Conservation (phyloP, 2,113 vertebrate species). For the Pao palembangensis region DNA sequence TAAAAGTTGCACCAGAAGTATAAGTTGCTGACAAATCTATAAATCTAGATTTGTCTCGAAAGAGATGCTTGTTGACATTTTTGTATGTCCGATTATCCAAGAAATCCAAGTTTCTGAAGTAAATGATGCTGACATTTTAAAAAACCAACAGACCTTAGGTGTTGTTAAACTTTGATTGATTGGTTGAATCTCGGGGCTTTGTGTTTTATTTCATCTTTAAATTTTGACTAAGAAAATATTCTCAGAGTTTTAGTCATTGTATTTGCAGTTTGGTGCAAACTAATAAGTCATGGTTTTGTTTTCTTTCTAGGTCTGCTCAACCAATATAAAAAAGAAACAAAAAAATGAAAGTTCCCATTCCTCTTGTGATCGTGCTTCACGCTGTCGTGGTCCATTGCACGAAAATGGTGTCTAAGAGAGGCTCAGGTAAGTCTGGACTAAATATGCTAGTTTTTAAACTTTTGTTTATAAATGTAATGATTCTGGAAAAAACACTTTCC, state of each 20-base stretch:
- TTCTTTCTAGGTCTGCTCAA: slow-evolving; percentile 63
- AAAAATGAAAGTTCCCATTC: slow-evolving; percentile 91
- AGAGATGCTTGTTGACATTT: slow-evolving; percentile 40
- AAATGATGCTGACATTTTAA: not conserved
- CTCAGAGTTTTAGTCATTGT: not conserved
- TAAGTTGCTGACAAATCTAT: slow-evolving; percentile 24
- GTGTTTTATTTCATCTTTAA: no score
- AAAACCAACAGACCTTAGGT: slow-evolving; percentile 20
- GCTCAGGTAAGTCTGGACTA: slow-evolving; percentile 85
- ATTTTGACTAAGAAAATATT: no score
- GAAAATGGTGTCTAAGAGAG: slow-evolving; percentile 96
- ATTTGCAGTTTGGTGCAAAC: no score
- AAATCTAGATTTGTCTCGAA: slow-evolving; percentile 27
- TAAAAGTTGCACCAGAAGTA: no score
- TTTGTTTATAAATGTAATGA: no score
- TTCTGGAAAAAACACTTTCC: no score
- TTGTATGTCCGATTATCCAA: no score
- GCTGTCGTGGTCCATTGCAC: slow-evolving; percentile 86
- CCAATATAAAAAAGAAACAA: slow-evolving; percentile 8
- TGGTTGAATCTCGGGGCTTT: no score
- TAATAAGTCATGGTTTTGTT: slow-evolving; percentile 22
- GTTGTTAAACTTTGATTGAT: slow-evolving; percentile 4
- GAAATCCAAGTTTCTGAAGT: no score
- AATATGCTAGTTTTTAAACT: no score
- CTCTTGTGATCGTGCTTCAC: slow-evolving; percentile 91